Evolutionary conservation across 2,888 invertebrate species (phyloP), one percentile per base, ranked within the genome.

Genomic region (Phyllotreta cruciferae): DNA sequence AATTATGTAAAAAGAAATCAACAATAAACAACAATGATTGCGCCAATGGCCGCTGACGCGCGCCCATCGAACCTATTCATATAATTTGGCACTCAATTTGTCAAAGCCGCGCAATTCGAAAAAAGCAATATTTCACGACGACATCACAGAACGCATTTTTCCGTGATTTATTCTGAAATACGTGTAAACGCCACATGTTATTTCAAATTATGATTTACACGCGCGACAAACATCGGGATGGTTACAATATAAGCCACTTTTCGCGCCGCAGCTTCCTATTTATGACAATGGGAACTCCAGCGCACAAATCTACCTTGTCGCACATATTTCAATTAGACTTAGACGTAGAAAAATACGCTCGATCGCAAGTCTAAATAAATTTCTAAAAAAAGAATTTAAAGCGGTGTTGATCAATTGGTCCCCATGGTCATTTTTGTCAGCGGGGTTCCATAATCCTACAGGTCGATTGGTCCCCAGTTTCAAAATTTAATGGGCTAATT

Each of bases 111-210:
- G 56, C 62, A 60, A 63, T 65, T 64, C 65, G 55, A 56, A 67
- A 68, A 68, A 67, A 66, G 65, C 62, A 66, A 71, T 70, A 70
- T 67, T 68, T 70, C 67, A 68, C 57, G 52, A 64, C 60, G 64
- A 53, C 63, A 45, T 62, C 60, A 50, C 66, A 64, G 63, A 65
- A 67, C 62, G 54, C 67, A 69, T 70, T 71, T 69, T 69, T 66
- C 67, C 42, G 68, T 71, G 71, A 71, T 70, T 71, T 71, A 71
- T 70, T 66, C 52, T 63, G 62, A 54, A 65, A 63, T 68, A 66
- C 66, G 66, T 66, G 66, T 70, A 69, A 68, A 69, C 64, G 64
- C 64, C 71, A 64, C 64, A 61, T 64, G 67, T 66, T 68, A 67
- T 71, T 67, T 55, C 50, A 66, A 71, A 69, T 67, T 62, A 66